These are phyloP conservation scores for Morelia viridis DNA, from an alignment of 2,797 vertebrate genomes.

Conservation along the genomic window DNA sequence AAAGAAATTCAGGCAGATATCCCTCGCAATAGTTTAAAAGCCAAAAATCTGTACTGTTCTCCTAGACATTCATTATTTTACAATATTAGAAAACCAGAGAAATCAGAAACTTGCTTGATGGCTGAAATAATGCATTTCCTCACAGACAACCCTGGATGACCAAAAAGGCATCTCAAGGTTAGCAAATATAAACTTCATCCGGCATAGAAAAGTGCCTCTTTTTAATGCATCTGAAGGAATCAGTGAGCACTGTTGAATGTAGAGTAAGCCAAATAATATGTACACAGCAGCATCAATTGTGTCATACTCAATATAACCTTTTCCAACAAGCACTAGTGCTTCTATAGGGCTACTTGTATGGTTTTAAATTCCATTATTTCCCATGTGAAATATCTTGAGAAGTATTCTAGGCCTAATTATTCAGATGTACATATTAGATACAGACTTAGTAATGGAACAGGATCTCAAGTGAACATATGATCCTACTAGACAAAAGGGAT, in stretches of 20 bases:
- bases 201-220: conserved; percentile 41
- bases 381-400: conserved; percentile 49
- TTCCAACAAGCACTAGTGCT: conserved; percentile 44
- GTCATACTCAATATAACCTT: conserved; percentile 34
- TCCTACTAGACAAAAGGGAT: conserved; percentile 53
- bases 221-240: conserved; percentile 47
- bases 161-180: conserved; percentile 30
- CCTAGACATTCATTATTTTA: neutral
- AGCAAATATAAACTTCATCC: conserved; percentile 51
- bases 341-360: conserved; percentile 20
- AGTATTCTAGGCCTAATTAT: conserved; percentile 45
- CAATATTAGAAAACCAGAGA: neutral
- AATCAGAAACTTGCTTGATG: neutral
- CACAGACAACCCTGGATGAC: neutral
- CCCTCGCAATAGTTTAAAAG: neutral
- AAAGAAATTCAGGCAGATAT: conserved; percentile 26
- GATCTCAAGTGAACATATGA: conserved; percentile 38
- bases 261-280: conserved; percentile 31
- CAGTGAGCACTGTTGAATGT: conserved; percentile 42
- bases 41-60: conserved; percentile 23
- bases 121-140: neutral
- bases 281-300: conserved; percentile 39
- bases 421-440: neutral
- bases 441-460: conserved; percentile 46
- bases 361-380: conserved; percentile 51